These are phyloP conservation scores for Resseliella maxima DNA, from an alignment of 2,888 invertebrate species.

Conservation along the genomic window DNA sequence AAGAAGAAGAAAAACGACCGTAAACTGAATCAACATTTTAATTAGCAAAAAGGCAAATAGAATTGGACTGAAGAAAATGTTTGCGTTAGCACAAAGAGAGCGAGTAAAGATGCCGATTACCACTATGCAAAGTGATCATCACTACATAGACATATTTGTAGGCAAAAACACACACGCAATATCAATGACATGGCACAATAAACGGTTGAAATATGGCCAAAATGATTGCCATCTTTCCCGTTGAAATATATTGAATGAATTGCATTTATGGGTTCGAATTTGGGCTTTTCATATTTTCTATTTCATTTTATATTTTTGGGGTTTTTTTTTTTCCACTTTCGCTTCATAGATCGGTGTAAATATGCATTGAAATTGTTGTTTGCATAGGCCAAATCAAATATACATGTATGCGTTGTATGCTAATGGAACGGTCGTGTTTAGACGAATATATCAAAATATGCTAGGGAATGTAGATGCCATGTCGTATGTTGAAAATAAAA, in stretches of 20 bases:
- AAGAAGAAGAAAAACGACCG: neutral
- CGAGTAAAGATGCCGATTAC: neutral
- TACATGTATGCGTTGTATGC: neutral
- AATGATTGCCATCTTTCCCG: neutral
- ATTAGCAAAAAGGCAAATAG: neutral
- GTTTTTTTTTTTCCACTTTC: too few relatives aligned
- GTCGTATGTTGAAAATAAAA: too few relatives aligned
- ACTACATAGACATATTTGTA: too few relatives aligned
- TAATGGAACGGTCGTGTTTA: conserved; percentile 12
- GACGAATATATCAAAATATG: conserved; percentile 31
- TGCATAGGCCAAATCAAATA: conserved; percentile 15
- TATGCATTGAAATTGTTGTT: neutral
- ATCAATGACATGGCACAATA: conserved; percentile 3
- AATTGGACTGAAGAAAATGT: neutral
- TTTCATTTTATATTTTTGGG: neutral
- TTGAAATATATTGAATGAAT: neutral
- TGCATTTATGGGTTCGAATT: neutral
- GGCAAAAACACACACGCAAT: neutral
- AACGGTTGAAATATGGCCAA: neutral
- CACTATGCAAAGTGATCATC: neutral
- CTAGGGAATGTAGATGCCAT: neutral
- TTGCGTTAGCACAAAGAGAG: neutral
- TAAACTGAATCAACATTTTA: neutral
- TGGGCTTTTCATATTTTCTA: neutral
- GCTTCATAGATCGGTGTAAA: neutral